Conservation (phyloP, 2,888 invertebrate genomes). For the Ochropacha duplaris region DNA sequence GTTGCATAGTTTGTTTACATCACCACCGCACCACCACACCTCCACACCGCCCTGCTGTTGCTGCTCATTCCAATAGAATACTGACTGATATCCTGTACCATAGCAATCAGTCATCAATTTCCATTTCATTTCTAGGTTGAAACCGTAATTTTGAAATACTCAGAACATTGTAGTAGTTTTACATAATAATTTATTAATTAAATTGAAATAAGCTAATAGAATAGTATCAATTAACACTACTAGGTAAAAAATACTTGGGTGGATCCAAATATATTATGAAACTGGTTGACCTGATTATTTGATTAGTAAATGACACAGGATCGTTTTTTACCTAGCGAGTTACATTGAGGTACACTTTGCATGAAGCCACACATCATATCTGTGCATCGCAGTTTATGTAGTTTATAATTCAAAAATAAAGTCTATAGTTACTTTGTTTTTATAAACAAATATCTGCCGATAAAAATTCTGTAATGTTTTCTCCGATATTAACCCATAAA, state of each 20-base stretch:
- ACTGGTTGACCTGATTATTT: too few relatives aligned
- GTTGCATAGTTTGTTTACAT: slow-evolving; percentile 25
- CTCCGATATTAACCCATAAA: neutral
- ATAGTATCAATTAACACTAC: neutral
- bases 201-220: too few relatives aligned
- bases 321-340: too few relatives aligned
- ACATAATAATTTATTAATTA: neutral
- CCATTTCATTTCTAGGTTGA: neutral
- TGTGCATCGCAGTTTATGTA: too few relatives aligned
- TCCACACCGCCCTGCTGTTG: too few relatives aligned
- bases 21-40: too few relatives aligned
- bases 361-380: too few relatives aligned
- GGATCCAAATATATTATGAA: too few relatives aligned
- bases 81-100: neutral
- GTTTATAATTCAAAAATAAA: neutral
- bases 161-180: neutral
- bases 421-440: neutral
- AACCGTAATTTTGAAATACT: neutral
- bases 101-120: slow-evolving; percentile 2
- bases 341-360: too few relatives aligned
- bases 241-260: neutral
- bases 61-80: slow-evolving; percentile 1
- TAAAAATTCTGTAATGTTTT: neutral
- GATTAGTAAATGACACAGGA: too few relatives aligned
- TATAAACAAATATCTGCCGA: neutral